phyloP scores from a whole-genome alignment of 2,888 invertebrate genomes.

The Scaptomyza caliginosa region DNA sequence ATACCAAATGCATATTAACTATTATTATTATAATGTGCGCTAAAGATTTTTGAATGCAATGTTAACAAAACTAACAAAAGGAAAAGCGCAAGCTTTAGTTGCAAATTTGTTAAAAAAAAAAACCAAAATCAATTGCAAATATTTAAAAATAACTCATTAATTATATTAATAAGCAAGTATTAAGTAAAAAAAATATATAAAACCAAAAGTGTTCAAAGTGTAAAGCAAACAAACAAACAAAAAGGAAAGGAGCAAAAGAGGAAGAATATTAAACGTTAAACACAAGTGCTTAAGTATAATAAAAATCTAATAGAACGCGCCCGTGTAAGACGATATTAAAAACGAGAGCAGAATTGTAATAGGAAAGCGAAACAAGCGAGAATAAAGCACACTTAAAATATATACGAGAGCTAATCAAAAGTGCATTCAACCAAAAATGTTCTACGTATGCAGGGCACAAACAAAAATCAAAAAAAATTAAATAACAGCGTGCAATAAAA shows the following conservation, averaged over 20 bases:
- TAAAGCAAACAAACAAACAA: neutral
- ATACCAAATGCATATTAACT: neutral
- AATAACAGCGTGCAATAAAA: slow-evolving; percentile 12
- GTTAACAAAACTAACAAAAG: slow-evolving; percentile 13
- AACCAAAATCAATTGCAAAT: neutral
- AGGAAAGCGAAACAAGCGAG: neutral
- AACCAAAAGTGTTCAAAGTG: neutral
- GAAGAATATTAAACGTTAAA: neutral
- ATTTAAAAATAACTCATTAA: neutral
- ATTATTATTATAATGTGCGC: neutral
- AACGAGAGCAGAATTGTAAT: neutral
- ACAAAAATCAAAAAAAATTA: too few relatives aligned
- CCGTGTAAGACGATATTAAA: slow-evolving; percentile 2
- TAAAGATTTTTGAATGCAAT: slow-evolving; percentile 1
- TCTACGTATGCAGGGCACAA: slow-evolving; percentile 22
- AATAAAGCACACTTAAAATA: slow-evolving; percentile 1
- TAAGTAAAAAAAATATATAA: too few relatives aligned
- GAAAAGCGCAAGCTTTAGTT: neutral
- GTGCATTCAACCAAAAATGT: slow-evolving; percentile 75
- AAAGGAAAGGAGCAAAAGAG: neutral
- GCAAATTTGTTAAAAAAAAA: neutral
- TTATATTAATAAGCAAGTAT: neutral
- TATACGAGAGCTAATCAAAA: slow-evolving; percentile 54
- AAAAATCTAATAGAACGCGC: neutral
- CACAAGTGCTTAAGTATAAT: neutral